Evolutionary conservation across 2,113 vertebrate species (phyloP).

Genomic region (Dicerorhinus sumatrensis): DNA sequence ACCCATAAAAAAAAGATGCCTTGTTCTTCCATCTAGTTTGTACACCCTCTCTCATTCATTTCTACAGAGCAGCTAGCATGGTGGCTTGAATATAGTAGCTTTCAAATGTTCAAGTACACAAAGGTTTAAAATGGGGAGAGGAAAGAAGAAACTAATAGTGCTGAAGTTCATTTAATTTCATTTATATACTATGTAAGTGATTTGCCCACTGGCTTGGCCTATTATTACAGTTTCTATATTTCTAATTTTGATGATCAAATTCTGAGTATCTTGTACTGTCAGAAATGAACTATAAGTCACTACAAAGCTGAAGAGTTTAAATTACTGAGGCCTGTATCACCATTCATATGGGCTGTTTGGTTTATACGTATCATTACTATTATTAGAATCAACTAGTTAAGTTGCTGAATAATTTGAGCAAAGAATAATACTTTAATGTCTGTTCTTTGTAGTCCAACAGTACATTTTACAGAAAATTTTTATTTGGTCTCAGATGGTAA

Average conservation of each 20-base stretch:
- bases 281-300: constrained; percentile 33
- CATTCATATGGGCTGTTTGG: not conserved
- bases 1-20: not conserved
- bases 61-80: not conserved
- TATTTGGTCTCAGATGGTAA: constrained; percentile 19
- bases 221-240: not conserved
- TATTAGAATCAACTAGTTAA: constrained; percentile 42
- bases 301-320: constrained; percentile 30
- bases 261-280: not conserved
- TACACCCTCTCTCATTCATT: not conserved
- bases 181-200: not conserved
- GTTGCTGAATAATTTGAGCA: not conserved
- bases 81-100: not conserved
- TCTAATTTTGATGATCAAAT: constrained; percentile 28
- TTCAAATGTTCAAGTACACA: not conserved
- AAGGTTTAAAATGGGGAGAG: constrained; percentile 6
- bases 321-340: not conserved
- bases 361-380: not conserved
- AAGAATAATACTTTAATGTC: constrained; percentile 37
- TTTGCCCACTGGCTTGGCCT: not conserved
- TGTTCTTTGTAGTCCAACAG: constrained; percentile 1
- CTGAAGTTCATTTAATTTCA: not conserved
- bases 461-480: not conserved
- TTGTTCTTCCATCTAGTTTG: not conserved
- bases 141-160: not conserved